Evolutionary conservation across 2,888 invertebrate species (phyloP), one percentile per base, ranked within the genome.

Genomic region (Slavum lentiscoides): DNA sequence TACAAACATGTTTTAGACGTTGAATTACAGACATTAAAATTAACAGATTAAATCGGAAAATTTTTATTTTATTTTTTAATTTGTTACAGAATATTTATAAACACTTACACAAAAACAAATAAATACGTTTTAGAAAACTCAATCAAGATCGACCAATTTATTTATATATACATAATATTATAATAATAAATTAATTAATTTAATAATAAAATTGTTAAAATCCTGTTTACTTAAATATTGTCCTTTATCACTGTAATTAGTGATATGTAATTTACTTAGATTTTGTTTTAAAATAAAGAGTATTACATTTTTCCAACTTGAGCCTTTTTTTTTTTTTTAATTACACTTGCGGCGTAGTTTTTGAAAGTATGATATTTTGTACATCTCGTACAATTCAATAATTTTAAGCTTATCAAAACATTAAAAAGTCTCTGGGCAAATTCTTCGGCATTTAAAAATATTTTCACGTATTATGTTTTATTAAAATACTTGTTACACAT

Each of bases 1-100:
- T 80, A 80, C 80, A 80, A 62, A 80, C 70, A 72, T 80, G 77
- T 80, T 80, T 80, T 80, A 70, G 49, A 66, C 62, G 64, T 62
- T 53, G 17, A 37, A 49, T 37, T 43, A 49, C 9, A 19, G 37
- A 53, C 15, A n/a, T 43, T 9, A 21, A 53, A 69, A 17, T 49
- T 49, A 49, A 30, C 30, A 76, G n/a, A 23, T 61, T n/a, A 53
- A 49, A 37, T 5, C 21, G 68, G 58, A 53, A 62, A 62, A 70
- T 77, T 37, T 23, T 8, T 66, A 67, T 21, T 43, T 39, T 66
- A n/a, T 55, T 39, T 23, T 15, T 21, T 55, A 73, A 55, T 55
- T 74, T 55, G 37, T 74, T 58, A 58, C n/a, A 1, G 11, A 39
- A 58, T 39, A 11, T 49, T n/a, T 23, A 58, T 39, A 43, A 43